Evolutionary conservation across 2,113 vertebrate genomes (phyloP).

Genomic region (Corythaeola cristata): DNA sequence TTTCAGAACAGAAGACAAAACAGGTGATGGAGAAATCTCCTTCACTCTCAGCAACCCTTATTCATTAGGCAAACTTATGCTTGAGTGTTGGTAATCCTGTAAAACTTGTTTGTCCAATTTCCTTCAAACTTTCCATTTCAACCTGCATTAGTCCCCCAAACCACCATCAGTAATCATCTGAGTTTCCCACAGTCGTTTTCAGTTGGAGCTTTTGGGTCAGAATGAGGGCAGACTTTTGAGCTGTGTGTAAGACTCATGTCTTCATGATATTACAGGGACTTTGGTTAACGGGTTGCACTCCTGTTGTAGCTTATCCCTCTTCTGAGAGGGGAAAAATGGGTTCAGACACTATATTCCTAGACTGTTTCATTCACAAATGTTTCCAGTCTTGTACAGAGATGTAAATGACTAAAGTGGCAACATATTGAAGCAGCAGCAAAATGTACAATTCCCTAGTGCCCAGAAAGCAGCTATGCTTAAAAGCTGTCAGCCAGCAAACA

Average conservation of each 20-base stretch:
- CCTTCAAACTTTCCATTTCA: neutral
- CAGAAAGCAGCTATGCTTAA: constrained; percentile 15
- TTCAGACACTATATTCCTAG: neutral
- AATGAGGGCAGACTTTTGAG: neutral
- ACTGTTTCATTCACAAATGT: neutral
- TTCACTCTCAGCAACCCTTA: neutral
- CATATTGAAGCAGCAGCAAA: neutral
- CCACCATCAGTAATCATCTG: neutral
- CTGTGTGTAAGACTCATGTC: neutral
- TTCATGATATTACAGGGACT: neutral
- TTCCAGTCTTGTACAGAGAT: constrained; percentile 1
- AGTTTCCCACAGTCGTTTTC: neutral
- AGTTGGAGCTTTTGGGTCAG: neutral
- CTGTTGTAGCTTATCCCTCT: neutral
- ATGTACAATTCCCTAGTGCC: neutral
- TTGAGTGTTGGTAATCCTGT: neutral
- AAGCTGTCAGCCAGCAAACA: constrained; percentile 16
- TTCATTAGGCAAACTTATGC: neutral
- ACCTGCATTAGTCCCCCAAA: neutral
- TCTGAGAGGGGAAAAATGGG: neutral
- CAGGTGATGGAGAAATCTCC: neutral
- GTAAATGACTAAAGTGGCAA: neutral
- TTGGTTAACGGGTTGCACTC: neutral
- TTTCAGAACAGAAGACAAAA: neutral
- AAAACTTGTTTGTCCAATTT: neutral